These are phyloP conservation scores for Stictonetta naevosa DNA, from an alignment of 2,113 vertebrate genomes.

Conservation along the genomic window DNA sequence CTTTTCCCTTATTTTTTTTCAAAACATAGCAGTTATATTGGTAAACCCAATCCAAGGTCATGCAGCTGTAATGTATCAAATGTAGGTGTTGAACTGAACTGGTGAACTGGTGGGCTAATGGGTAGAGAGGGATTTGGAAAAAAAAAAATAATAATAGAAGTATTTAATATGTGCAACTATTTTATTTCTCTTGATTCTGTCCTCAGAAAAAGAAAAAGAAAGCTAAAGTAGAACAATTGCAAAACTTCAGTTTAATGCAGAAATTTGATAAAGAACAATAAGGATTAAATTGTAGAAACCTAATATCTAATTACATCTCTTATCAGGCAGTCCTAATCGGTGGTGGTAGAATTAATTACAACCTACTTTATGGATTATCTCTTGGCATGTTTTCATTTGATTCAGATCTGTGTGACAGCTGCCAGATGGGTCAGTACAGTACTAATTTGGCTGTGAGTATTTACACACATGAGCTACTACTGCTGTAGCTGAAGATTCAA, in stretches of 20 bases:
- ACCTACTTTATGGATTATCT: background rate
- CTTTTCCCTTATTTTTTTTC: background rate
- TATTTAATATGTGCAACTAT: background rate
- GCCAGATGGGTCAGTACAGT: background rate
- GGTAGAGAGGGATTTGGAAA: background rate
- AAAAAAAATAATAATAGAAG: background rate
- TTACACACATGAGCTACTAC: background rate
- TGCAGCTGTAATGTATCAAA: background rate
- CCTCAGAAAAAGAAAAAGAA: background rate
- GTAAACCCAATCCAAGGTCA: background rate
- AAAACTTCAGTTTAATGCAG: background rate
- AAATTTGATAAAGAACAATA: background rate
- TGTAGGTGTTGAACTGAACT: rapidly evolving
- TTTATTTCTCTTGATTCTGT: background rate
- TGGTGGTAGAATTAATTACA: background rate
- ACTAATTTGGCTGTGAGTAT: background rate
- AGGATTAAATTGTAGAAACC: background rate
- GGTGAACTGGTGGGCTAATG: background rate
- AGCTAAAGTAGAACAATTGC: background rate
- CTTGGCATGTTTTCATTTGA: background rate
- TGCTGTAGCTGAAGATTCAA: background rate
- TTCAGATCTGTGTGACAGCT: background rate
- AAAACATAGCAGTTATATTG: background rate
- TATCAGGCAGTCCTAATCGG: background rate
- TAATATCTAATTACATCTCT: background rate